Percentiles rank a stretch among this genome's conserved stretches.
Conservation (phyloP, 2,113 vertebrate genomes). For the Uropsilus gracilis region DNA sequence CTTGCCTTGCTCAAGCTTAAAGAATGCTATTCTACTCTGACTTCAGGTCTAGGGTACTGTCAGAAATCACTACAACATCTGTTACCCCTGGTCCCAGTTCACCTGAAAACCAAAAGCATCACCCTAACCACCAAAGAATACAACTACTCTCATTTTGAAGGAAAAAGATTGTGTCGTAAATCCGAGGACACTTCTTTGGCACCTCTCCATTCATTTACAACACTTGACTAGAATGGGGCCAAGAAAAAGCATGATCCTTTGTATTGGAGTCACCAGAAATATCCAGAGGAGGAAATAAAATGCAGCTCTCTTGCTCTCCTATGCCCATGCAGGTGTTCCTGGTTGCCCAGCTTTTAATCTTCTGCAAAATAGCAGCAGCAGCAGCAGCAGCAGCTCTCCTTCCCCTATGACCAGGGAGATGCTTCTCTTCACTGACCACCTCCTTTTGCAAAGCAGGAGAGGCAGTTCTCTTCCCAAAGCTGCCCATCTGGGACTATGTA, state of each 20-base stretch:
- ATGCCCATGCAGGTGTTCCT: too few species aligned
- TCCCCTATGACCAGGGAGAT: too few species aligned
- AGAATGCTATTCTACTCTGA: neutral
- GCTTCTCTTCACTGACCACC: too few species aligned
- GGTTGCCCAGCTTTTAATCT: too few species aligned
- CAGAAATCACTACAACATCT: neutral
- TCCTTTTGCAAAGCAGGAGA: too few species aligned
- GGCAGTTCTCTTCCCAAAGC: too few species aligned
- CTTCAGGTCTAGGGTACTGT: neutral
- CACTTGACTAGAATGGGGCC: conserved; percentile 1
- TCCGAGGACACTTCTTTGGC: neutral
- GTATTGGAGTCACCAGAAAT: neutral
- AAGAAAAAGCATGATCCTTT: neutral
- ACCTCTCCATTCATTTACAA: neutral
- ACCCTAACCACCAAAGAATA: neutral
- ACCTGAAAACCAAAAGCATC: neutral
- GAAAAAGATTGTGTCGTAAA: neutral
- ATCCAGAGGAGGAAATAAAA: neutral
- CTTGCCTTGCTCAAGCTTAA: neutral
- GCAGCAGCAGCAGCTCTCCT: too few species aligned
- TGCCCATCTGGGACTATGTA: too few species aligned
- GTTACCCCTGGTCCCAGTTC: neutral
- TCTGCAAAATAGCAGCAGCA: too few species aligned
- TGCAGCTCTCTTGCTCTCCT: too few species aligned
- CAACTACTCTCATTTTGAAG: neutral